Evolutionary conservation across 2,113 vertebrate species (phyloP).

Genomic region (Nerophis lumbriciformis): DNA sequence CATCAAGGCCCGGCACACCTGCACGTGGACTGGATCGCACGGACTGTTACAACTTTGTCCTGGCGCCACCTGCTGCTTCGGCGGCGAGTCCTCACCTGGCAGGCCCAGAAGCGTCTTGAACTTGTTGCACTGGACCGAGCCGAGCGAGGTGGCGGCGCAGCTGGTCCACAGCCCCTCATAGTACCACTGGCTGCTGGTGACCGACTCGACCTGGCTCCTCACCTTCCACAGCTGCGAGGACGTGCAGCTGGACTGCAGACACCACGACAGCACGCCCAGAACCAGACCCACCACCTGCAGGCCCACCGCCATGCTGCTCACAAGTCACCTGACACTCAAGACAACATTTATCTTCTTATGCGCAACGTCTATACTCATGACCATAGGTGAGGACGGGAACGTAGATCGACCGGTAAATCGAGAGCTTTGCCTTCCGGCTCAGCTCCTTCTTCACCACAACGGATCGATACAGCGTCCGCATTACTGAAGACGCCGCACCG

Average conservation of each 20-base stretch:
- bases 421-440: no score
- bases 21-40: constrained; percentile 68
- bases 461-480: no score
- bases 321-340: not conserved
- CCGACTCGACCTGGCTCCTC: constrained; percentile 34
- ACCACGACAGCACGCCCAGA: constrained; percentile 70
- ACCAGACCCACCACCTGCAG: constrained; percentile 70
- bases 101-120: constrained; percentile 75
- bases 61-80: no score
- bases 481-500: no score
- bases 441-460: no score
- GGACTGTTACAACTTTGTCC: not conserved
- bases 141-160: constrained; percentile 64
- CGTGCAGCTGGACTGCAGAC: constrained; percentile 64
- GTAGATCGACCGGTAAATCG: no score
- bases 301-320: constrained; percentile 35
- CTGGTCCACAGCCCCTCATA: constrained; percentile 83
- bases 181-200: constrained; percentile 60
- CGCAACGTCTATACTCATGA: no score
- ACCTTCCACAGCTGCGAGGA: constrained; percentile 73
- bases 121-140: constrained; percentile 70
- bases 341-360: not conserved
- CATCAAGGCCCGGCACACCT: constrained; percentile 85
- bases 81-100: constrained; percentile 62
- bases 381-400: no score